phyloP scores from a whole-genome alignment of 2,888 invertebrate species.

The Belgica antarctica region DNA sequence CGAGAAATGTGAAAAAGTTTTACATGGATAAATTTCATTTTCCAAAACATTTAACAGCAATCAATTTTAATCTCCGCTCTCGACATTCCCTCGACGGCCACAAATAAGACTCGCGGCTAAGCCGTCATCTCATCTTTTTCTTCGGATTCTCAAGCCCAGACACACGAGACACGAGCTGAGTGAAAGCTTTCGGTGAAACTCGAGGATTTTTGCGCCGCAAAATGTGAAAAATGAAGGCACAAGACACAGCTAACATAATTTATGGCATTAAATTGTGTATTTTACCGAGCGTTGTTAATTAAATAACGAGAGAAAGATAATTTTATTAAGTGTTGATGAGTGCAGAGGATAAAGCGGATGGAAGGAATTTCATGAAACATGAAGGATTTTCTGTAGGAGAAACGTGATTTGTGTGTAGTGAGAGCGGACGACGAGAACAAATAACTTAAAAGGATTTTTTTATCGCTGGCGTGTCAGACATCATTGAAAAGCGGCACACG shows the following conservation, averaged over 20 bases:
- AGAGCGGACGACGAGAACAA: not conserved
- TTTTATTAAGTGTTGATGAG: constrained; percentile 33
- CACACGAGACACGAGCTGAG: not conserved
- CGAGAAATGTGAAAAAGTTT: not conserved
- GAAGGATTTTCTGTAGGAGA: constrained; percentile 31
- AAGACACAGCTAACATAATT: constrained; percentile 35
- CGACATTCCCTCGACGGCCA: not conserved
- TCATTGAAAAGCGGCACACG: constrained; percentile 10
- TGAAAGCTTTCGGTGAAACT: not conserved
- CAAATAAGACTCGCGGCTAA: constrained; percentile 7
- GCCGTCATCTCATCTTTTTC: constrained; percentile 2
- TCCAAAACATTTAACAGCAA: constrained; percentile 36
- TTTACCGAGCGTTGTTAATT: constrained; percentile 32
- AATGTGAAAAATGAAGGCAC: not conserved
- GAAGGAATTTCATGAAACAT: constrained; percentile 9
- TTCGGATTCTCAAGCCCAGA: constrained; percentile 3
- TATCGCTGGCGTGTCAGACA: constrained; percentile 9
- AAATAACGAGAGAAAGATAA: constrained; percentile 38
- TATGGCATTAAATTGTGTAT: constrained; percentile 32
- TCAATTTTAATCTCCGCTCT: constrained; percentile 32
- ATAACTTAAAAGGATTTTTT: constrained; percentile 1
- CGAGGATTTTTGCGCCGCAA: not conserved
- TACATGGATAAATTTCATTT: constrained; percentile 34
- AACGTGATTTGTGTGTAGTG: constrained; percentile 25
- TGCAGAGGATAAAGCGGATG: constrained; percentile 12